Percentiles rank a stretch among this genome's conserved stretches.
Evolutionary conservation across 2,888 invertebrate genomes (phyloP).

Genomic region (Mamestra brassicae): DNA sequence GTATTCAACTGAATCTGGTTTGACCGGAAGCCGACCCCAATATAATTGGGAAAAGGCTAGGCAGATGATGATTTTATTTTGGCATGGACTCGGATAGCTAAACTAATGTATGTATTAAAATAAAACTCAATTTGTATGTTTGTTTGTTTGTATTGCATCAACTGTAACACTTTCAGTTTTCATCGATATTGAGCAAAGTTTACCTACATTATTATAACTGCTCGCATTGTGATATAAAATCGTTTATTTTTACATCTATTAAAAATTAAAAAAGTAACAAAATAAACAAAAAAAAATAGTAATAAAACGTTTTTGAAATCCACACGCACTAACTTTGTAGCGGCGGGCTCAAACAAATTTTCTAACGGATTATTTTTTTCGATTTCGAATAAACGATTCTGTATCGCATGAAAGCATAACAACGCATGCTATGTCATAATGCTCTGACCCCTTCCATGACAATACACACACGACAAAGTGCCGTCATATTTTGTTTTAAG

Average conservation of each 20-base stretch:
- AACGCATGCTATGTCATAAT: conserved; percentile 90
- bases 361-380: conserved; percentile 37
- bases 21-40: too few species aligned
- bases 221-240: conserved; percentile 79
- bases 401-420: conserved; percentile 84
- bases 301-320: conserved; percentile 36
- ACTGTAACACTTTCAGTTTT: conserved; percentile 91
- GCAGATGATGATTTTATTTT: too few species aligned
- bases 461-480: conserved; percentile 87
- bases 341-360: conserved; percentile 56
- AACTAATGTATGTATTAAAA: conserved; percentile 68
- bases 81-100: background rate
- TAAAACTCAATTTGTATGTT: conserved; percentile 87
- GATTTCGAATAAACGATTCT: conserved; percentile 72
- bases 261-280: conserved; percentile 22
- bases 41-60: too few species aligned
- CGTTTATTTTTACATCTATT: conserved; percentile 68
- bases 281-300: conserved; percentile 34
- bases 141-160: conserved; percentile 91
- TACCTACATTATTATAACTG: conserved; percentile 91
- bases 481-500: conserved; percentile 88
- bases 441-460: conserved; percentile 86
- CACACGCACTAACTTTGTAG: conserved; percentile 69
- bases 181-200: conserved; percentile 90
- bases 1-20: too few species aligned